These are phyloP conservation scores for Pachliopta kotzebuea DNA, from an alignment of 2,888 invertebrate genomes.

Conservation along the genomic window DNA sequence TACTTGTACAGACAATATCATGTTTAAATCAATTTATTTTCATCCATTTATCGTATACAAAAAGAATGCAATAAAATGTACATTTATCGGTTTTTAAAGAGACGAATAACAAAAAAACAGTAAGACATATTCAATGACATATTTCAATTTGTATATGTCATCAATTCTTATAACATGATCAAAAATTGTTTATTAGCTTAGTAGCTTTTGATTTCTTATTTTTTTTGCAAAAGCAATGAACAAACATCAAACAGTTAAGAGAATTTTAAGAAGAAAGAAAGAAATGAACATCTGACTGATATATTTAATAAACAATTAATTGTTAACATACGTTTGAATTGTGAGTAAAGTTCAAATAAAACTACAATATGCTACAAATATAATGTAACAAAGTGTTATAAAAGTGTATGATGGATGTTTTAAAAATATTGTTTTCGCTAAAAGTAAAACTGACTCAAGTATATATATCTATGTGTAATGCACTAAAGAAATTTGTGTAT, in stretches of 20 bases:
- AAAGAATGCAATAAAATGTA: too few species aligned
- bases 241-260: too few species aligned
- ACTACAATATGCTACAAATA: neutral
- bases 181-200: too few species aligned
- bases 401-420: neutral
- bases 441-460: slow-evolving; percentile 1
- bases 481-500: slow-evolving; percentile 12
- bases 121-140: too few species aligned
- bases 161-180: too few species aligned
- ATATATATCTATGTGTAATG: neutral
- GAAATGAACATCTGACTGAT: slow-evolving; percentile 11
- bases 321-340: slow-evolving; percentile 1
- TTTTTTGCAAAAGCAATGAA: too few species aligned
- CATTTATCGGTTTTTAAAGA: too few species aligned
- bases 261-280: neutral
- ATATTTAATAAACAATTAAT: slow-evolving; percentile 13
- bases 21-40: too few species aligned
- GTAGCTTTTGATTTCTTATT: too few species aligned
- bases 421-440: neutral
- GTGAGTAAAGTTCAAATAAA: neutral
- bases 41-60: too few species aligned
- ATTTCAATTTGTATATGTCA: too few species aligned
- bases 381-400: neutral
- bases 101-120: too few species aligned
- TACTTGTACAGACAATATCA: neutral